phyloP scores from a whole-genome alignment of 2,888 invertebrate genomes.

The Troides aeacus region DNA sequence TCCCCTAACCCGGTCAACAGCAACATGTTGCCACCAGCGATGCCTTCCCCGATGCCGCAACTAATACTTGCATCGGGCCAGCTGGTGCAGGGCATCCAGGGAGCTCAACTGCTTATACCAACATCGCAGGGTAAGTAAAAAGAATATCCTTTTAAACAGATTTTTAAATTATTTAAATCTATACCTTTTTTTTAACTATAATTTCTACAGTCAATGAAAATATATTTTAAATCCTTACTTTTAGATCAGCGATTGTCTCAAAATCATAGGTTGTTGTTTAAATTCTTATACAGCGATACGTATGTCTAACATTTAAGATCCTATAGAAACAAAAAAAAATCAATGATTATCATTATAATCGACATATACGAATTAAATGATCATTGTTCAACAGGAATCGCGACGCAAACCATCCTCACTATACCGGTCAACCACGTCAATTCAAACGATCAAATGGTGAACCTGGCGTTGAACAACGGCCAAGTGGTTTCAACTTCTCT shows the following conservation, averaged over 20 bases:
- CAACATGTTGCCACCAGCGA: conserved; percentile 81
- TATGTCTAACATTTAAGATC: too few species aligned
- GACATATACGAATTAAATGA: not conserved
- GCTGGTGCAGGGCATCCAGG: conserved; percentile 94
- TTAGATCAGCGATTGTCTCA: too few species aligned
- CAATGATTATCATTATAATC: too few species aligned
- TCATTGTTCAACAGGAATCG: conserved; percentile 84
- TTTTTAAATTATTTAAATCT: not conserved
- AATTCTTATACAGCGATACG: too few species aligned
- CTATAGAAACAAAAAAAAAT: too few species aligned
- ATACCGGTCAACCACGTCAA: conserved; percentile 96
- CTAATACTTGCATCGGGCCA: conserved; percentile 95
- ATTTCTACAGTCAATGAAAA: too few species aligned
- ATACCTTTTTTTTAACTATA: too few species aligned
- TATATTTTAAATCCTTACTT: too few species aligned
- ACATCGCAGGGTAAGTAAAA: conserved; percentile 90
- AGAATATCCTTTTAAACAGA: not conserved
- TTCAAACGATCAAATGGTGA: conserved; percentile 86
- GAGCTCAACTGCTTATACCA: conserved; percentile 95
- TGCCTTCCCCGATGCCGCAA: conserved; percentile 91
- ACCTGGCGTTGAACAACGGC: conserved; percentile 90
- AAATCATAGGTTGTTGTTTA: too few species aligned
- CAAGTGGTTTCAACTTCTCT: conserved; percentile 92
- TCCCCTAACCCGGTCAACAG: conserved; percentile 73
- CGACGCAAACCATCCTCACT: conserved; percentile 96